Evolutionary conservation across 2,113 vertebrate genomes (phyloP), one percentile per base, ranked within the genome.

Genomic region (Natator depressus): DNA sequence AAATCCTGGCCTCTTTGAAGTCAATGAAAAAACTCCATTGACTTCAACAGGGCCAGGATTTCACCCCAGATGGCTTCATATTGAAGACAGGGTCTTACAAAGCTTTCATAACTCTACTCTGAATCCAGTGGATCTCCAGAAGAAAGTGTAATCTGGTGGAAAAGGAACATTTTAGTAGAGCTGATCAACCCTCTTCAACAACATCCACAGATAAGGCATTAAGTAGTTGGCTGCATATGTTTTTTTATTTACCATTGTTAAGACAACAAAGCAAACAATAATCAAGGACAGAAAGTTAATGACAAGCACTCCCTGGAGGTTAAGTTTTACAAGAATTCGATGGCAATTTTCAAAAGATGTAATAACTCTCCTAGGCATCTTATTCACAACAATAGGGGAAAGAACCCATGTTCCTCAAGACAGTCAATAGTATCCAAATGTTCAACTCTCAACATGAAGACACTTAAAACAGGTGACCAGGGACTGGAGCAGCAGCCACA

Each of bases 211-310:
- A 88, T 81, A 81, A 94, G 46, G 38, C 1, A n/a, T 75, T 46
- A 82, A 84, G 11, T 57, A 22, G 9, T 94, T 95, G 91, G 79
- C 72, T 84, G 57, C 50, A 81, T 92, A 87, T 3, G 91, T 31
- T 55, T 4, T 4, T 72, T 72, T 38, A 38, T 50, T 53, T 80
- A 88, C 29, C 35, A 84, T 12, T 85, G 69, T 89, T 57, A 91
- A 94, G 95, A 93, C 38, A 95, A 92, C 49, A 96, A 87, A 96
- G 82, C 46, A 91, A 96, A 92, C 29, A 94, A 81, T 62, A 95
- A 95, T 89, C 89, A 96, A 65, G 89, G 96, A 69, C 4, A 79
- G 47, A 59, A 91, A 91, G 84, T 72, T 90, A 87, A 93, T 84
- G 88, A 46, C 54, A 91, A 76, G 84, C 75, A 86, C 65, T 94